Base-by-base conservation (phyloP, 2,888 invertebrate genomes). In the Acheta domesticus region DNA sequence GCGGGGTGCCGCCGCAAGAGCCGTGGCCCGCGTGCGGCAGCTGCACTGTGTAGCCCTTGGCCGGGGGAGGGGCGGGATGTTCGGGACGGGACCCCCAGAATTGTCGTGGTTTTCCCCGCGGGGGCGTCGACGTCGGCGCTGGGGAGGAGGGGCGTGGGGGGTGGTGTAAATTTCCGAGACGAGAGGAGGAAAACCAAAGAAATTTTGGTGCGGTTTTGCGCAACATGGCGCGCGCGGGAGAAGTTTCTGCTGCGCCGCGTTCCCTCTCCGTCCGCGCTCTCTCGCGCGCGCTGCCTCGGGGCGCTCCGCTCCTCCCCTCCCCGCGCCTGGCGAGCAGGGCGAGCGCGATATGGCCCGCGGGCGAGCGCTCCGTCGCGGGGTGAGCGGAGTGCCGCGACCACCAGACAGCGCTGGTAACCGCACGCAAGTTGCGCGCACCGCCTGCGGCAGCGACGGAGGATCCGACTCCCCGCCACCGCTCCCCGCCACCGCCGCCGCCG, bases 131-230 rank as follows among this genome's bases (percentile, higher is more conserved):
- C 36, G 36, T 36, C 36, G 36, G 8, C 14, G 62, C 12, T 14
- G n/a, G 62, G 0, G n/a, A 62, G 16, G 62, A 62, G 4, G 62
- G 62, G 16, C 62, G 62, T 8, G 62, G 62, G 62, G 62, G 62
- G n/a, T 1, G 62, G 62, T 62, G 62, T n/a, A 12, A 62, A 62
- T 62, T 62, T 62, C 62, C n/a, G 62, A 62, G 62, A 62, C 62
- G 62, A 62, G 62, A 62, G 62, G 62, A 62, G 62, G 62, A 62
- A 62, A 62, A 62, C 62, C 62, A 62, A 62, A 62, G 62, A 62
- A 62, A 62, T 62, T 62, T 62, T 62, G 12, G 16, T 62, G 62
- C 62, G 62, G 62, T 62, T 62, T 62, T 62, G 62, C 62, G 62
- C 62, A 62, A 62, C 62, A 62, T 62, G 62, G 62, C 62, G 62